Percentiles rank a stretch among this genome's conserved stretches.
Evolutionary conservation across 2,797 vertebrate species (phyloP).

Genomic region (Ptychobarbus kaznakovi): DNA sequence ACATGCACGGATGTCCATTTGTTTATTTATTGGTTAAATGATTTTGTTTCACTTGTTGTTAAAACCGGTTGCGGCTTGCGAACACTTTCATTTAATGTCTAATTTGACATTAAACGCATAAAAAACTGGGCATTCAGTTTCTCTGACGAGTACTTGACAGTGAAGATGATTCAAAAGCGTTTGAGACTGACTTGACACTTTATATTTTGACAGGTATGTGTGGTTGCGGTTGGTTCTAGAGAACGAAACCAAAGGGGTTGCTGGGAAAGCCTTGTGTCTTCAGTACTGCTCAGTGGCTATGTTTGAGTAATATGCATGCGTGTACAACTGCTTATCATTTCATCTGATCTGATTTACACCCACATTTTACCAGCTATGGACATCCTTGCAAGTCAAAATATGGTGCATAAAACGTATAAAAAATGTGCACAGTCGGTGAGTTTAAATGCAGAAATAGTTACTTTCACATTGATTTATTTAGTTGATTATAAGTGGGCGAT

Average conservation of each 20-base stretch:
- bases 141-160: background rate
- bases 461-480: background rate
- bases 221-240: conserved; percentile 37
- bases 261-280: conserved; percentile 35
- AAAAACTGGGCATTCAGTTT: no score
- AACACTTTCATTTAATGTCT: background rate
- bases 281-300: background rate
- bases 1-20: no score
- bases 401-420: background rate
- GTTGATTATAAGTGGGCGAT: background rate
- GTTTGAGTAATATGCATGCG: background rate
- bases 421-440: no score
- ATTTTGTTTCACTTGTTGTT: no score
- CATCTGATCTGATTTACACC: background rate
- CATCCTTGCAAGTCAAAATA: background rate
- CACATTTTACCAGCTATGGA: background rate
- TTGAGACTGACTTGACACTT: background rate
- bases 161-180: background rate
- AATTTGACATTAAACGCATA: background rate
- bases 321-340: background rate
- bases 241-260: conserved; percentile 41
- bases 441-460: background rate
- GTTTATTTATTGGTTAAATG: no score
- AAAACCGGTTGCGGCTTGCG: background rate
- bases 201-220: conserved; percentile 7